phyloP scores from a whole-genome alignment of 2,113 vertebrate genomes.

The Zingel zingel region DNA sequence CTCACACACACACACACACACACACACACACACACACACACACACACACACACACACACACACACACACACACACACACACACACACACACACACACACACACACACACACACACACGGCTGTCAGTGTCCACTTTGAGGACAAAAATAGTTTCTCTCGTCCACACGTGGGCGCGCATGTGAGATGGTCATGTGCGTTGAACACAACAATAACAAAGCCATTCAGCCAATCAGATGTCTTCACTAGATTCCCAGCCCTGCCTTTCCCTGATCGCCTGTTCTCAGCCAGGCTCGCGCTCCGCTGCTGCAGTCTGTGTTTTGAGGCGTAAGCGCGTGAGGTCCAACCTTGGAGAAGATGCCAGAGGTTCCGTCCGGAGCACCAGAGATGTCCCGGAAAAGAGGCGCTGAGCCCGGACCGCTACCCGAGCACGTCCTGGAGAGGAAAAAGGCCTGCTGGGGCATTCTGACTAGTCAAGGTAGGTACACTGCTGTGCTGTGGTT shows the following conservation, averaged over 20 bases:
- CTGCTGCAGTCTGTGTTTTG: slow-evolving; percentile 39
- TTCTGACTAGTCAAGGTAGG: slow-evolving; percentile 98
- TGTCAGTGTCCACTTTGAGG: background rate
- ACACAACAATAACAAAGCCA: slow-evolving; percentile 74
- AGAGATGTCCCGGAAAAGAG: slow-evolving; percentile 67
- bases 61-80: too few species aligned
- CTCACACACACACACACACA: too few species aligned
- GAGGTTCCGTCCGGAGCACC: slow-evolving; percentile 66
- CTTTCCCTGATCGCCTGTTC: background rate
- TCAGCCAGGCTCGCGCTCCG: background rate
- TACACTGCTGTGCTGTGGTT: background rate
- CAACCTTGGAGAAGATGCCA: slow-evolving; percentile 74
- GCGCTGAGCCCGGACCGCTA: slow-evolving; percentile 57
- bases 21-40: too few species aligned
- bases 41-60: too few species aligned
- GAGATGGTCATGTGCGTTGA: slow-evolving; percentile 39
- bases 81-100: too few species aligned
- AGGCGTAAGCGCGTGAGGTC: background rate
- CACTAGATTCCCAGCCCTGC: slow-evolving; percentile 53
- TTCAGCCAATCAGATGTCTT: slow-evolving; percentile 67
- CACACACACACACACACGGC: background rate
- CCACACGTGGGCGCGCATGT: slow-evolving; percentile 61
- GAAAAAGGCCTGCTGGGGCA: slow-evolving; percentile 90
- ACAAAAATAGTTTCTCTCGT: slow-evolving; percentile 32
- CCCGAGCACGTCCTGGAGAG: slow-evolving; percentile 80